phyloP scores from a whole-genome alignment of 2,113 vertebrate genomes.

The Oryzias curvinotus region DNA sequence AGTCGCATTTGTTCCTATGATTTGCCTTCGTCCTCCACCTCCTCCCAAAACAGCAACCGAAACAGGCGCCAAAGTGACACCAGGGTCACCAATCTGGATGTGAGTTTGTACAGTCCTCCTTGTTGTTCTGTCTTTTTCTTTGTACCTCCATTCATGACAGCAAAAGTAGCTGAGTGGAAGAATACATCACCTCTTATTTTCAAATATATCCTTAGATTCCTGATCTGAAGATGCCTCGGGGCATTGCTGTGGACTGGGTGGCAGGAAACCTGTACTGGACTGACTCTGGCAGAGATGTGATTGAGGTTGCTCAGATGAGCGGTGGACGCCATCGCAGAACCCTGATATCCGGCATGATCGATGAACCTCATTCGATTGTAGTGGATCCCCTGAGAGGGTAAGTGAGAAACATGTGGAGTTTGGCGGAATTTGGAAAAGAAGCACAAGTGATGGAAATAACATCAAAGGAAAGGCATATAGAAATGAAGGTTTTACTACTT shows the following conservation, averaged over 20 bases:
- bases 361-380: conserved; percentile 93
- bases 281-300: conserved; percentile 90
- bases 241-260: conserved; percentile 96
- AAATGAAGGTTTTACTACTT: not conserved
- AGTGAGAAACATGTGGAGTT: conserved; percentile 3
- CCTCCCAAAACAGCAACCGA: conserved; percentile 80
- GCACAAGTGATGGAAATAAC: not conserved
- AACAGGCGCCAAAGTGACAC: conserved; percentile 86
- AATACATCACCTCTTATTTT: not conserved
- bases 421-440: not conserved
- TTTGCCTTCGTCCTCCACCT: conserved; percentile 74
- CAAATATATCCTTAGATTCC: conserved; percentile 80
- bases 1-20: conserved; percentile 90
- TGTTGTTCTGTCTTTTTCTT: no score
- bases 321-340: conserved; percentile 92
- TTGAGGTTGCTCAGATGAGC: conserved; percentile 91
- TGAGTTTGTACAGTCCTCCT: conserved; percentile 40
- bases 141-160: not conserved
- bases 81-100: conserved; percentile 87
- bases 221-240: conserved; percentile 92
- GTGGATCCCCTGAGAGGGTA: conserved; percentile 91
- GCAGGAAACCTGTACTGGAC: conserved; percentile 97
- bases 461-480: not conserved
- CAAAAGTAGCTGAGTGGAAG: not conserved
- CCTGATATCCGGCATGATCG: conserved; percentile 94